Base-by-base conservation (phyloP, 2,797 vertebrate species). In the Enteromius argenteus region DNA sequence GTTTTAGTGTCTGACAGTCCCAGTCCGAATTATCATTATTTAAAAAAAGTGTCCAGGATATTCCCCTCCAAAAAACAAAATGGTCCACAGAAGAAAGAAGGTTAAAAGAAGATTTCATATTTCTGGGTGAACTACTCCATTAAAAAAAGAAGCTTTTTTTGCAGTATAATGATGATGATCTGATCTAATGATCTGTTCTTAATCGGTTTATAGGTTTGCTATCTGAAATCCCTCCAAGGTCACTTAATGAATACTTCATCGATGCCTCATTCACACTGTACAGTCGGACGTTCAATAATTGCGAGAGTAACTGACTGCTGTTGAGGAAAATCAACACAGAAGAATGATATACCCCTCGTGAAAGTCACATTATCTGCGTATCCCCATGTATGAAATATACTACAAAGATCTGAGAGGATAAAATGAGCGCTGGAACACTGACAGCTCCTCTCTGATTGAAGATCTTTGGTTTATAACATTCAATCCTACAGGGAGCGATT, bases 371-470 rank as follows among this genome's bases (percentile, higher is more conserved):
- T 79, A 72, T 71, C 27, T 8, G 53, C 17, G 23, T 71, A 84
- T 68, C 75, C 37, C 56, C 27, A 56, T 39, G 21, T 84, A 78
- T 84, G 74, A 84, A 84, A 84, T 62, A 62, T 39, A 71, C 62
- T 49, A 60, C 21, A 72, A 71, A 58, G 75, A 84, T 49, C 37
- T 51, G 64, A 60, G 66, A 58, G 37, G 64, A 84, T 84, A 60
- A 84, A 78, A 69, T 58, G 74, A 84, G 75, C 0, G 10, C 53
- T 72, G 66, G 64, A 84, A 77, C 51, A 17, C 32, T 77, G 81
- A 83, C 72, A 83, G 64, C 75, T 62, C 27, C 17, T 67, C 74
- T 79, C 66, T 84, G 82, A 84, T 84, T 84, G 64, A 84, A 79
- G 74, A 78, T 84, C 51, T 84, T 68, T 69, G 66, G 49, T 79